Base-by-base conservation (phyloP, 2,797 vertebrate species). In the Rallus crepitans region DNA sequence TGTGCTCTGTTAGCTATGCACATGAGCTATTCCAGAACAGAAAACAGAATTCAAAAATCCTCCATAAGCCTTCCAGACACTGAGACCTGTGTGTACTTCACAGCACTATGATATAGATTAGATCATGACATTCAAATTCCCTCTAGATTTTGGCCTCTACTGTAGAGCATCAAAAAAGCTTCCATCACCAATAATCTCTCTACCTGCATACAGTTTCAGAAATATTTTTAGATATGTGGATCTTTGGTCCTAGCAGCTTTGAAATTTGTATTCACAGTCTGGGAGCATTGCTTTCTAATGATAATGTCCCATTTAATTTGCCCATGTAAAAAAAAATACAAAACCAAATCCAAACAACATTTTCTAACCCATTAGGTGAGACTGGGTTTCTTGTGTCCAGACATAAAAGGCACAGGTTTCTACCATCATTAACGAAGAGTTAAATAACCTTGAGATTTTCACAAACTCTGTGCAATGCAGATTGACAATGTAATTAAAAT, bases 381-480 rank as follows among this genome's bases (percentile, higher is more conserved):
- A 37, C 6, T 33, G 9, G 2, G 6, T 90, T 87, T 89, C 69
- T 61, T 66, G 20, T 65, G 55, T 66, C 35, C 47, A 75, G 37
- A 15, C 17, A 55, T 40, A 57, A 75, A 90, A 60, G 8, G 16
- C 30, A 64, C 14, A 70, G 8, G 12, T 33, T 83, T 81, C 59
- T 50, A 33, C 33, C 7, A 19, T 35, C 16, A 69, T 68, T 83
- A 77, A 63, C 59, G 70, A 69, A 68, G n/a, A 91, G 16, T 72
- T 90, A 95, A 90, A 87, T 85, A 92, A 95, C 61, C 40, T 61
- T 78, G 87, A 92, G n/a, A 79, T 85, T 92, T 94, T 87, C 84
- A 79, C 24, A 77, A 70, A 65, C 47, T 87, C 56, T 72, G n/a
- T 69, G 47, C 31, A 59, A 70, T 81, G 14, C 35, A 87, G 66